Conservation (phyloP, 2,888 invertebrate species). For the Agriopis aurantiaria region DNA sequence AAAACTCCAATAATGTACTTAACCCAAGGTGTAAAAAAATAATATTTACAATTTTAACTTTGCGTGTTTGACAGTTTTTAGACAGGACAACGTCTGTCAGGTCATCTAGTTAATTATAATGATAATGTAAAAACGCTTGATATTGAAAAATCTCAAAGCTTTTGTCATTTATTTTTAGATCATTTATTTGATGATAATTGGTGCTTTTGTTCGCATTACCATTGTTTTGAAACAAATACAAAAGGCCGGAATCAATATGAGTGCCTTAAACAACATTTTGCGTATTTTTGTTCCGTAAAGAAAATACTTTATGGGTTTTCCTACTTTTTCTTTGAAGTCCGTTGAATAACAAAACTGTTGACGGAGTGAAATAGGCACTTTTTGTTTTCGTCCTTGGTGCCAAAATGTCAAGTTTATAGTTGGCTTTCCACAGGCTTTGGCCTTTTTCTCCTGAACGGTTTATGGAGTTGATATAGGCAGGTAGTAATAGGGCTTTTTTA, state of each 20-base stretch:
- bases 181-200: neutral
- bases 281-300: constrained; percentile 21
- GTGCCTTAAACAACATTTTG: neutral
- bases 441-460: neutral
- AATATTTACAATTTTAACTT: no score
- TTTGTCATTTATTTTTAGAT: neutral
- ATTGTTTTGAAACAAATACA: constrained; percentile 18
- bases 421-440: constrained; percentile 1
- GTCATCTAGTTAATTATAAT: no score
- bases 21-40: no score
- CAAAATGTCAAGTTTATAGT: constrained; percentile 13
- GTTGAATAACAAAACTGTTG: constrained; percentile 26
- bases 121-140: no score
- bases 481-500: neutral
- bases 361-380: constrained; percentile 32
- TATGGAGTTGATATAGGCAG: neutral
- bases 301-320: constrained; percentile 18
- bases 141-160: no score
- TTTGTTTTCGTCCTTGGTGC: constrained; percentile 17
- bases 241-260: constrained; percentile 4
- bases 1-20: no score
- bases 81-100: no score
- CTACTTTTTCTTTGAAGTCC: constrained; percentile 24
- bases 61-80: no score
- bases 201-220: constrained; percentile 1